phyloP scores from a whole-genome alignment of 1,140 invertebrate genomes.

The Drosophila tristis region DNA sequence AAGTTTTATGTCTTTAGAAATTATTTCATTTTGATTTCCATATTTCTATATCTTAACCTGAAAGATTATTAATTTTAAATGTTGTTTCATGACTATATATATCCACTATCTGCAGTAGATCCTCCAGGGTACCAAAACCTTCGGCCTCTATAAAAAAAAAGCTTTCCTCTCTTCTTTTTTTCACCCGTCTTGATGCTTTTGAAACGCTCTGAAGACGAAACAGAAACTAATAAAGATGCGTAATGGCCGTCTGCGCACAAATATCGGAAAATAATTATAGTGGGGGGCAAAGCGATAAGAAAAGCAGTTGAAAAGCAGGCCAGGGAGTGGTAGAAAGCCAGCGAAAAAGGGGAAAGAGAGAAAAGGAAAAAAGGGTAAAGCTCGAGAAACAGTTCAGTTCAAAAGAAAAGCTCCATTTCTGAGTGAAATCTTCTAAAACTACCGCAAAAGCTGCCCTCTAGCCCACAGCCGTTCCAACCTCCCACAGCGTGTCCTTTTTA shows the following conservation, averaged over 20 bases:
- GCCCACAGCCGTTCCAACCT: not conserved
- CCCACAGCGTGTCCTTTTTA: no score
- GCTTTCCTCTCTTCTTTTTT: not conserved
- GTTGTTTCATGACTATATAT: no score
- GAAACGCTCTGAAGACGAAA: constrained; percentile 40
- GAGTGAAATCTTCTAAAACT: no score
- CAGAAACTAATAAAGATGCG: constrained; percentile 74
- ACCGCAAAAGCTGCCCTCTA: no score
- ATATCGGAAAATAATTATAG: constrained; percentile 77
- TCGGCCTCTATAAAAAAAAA: no score
- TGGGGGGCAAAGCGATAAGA: constrained; percentile 6
- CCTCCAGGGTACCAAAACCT: no score
- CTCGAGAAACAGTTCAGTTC: not conserved
- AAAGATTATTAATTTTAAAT: no score
- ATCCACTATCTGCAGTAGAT: no score
- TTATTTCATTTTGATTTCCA: not conserved
- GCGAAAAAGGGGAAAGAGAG: not conserved
- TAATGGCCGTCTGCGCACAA: constrained; percentile 76
- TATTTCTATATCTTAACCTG: not conserved
- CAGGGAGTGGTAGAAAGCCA: not conserved
- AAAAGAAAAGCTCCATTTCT: no score
- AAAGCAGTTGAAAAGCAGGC: constrained; percentile 13
- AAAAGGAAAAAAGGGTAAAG: not conserved
- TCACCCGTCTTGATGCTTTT: constrained; percentile 9
- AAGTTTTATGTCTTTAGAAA: no score